phyloP scores from a whole-genome alignment of 2,797 vertebrate genomes.

The Ptychobarbus kaznakovi region DNA sequence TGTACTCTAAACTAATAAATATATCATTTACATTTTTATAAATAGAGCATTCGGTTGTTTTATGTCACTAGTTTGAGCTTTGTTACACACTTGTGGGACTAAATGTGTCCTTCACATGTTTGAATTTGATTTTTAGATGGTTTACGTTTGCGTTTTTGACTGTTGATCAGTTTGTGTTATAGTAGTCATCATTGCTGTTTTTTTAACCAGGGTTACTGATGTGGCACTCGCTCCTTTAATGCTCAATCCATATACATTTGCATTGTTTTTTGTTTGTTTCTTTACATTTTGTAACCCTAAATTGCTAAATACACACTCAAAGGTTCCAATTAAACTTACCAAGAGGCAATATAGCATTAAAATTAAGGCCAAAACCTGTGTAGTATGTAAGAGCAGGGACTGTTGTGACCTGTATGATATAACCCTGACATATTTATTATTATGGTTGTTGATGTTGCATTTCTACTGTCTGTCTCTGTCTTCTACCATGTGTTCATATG shows the following conservation, averaged over 20 bases:
- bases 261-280: not conserved
- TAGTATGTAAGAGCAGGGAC: not conserved
- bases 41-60: constrained; percentile 1
- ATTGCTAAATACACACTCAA: not conserved
- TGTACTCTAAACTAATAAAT: constrained; percentile 41
- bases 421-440: constrained; percentile 33
- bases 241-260: not conserved
- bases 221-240: not conserved
- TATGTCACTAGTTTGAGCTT: constrained; percentile 24
- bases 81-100: constrained; percentile 14
- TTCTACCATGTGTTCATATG: not conserved
- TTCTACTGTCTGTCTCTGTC: constrained; percentile 23
- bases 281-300: not conserved
- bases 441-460: constrained; percentile 27
- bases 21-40: constrained; percentile 29
- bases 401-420: constrained; percentile 37
- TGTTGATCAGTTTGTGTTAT: constrained; percentile 34
- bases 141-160: not conserved
- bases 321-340: not conserved
- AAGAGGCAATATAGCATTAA: not conserved
- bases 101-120: constrained; percentile 20
- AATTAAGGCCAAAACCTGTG: not conserved
- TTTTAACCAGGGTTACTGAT: constrained; percentile 3
- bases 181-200: not conserved
- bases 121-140: not conserved